Evolutionary conservation across 92 coral and sea anemone genomes (phyloP), one percentile per base, ranked within the genome.

Genomic region (Zoanthus gigantus): DNA sequence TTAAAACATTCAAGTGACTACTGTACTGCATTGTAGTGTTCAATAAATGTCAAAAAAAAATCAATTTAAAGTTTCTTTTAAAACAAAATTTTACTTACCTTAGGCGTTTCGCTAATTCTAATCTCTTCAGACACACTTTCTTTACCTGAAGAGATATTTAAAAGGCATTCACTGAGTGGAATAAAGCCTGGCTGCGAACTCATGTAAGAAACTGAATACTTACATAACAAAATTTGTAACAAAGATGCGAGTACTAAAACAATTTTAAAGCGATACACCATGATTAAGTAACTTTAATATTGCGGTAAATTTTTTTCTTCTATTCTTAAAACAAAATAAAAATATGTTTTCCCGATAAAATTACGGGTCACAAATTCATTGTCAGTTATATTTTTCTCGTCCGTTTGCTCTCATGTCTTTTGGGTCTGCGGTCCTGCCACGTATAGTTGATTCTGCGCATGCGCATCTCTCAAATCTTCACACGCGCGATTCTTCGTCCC

Each of bases 361-460:
- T 65, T 29, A 47, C 46, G 16, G 12, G 9, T 50, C 56, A 50
- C 10, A 50, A 66, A 23, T 12, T 46, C 60, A 9, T 34, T 79
- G 42, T 37, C 42, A 37, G 42, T 37, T 2, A 58, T 71, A 60
- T 16, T 6, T 18, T 65, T 47, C 45, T 44, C 4, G 15, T 65
- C 58, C 17, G 2, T 53, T 28, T 34, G 61, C 42, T 37, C 42
- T 37, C 42, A 46, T 66, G 60, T 37, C 74, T 65, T 80, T 74
- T 80, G 85, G 74, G 85, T 80, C 85, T 80, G 85, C 85, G 85
- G 52, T 80, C 85, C 57, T 80, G 85, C 85, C 85, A 80, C 85
- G 85, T 80, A 80, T 63, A n/a, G 85, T 66, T 44, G 37, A 34
- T 48, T 63, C 31, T 58, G 85, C 85, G 74, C 85, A 80, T 80